Base-by-base conservation (phyloP, 2,888 invertebrate species). In the Emesis furor region DNA sequence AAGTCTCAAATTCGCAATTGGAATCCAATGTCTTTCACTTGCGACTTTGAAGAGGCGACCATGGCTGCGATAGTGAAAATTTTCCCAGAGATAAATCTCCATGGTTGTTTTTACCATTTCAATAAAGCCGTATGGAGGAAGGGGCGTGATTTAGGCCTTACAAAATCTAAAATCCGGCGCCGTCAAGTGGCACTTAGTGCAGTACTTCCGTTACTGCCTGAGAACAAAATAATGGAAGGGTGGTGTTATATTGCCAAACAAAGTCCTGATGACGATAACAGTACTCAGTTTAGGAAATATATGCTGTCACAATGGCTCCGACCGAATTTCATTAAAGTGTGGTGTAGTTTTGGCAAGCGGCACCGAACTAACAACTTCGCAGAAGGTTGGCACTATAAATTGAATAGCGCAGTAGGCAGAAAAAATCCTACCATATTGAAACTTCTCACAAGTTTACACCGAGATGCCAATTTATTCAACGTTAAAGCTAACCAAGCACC, bases 321-420 rank as follows among this genome's bases (percentile, higher is more conserved):
- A 62, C 8, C 30, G 30, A 30, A 62, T 62, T 62, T 62, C 30
- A 30, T 30, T 30, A 32, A 62, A 30, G 62, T 62, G 10, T 62
- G 62, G 62, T 62, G 62, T 62, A 30, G 30, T 30, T 62, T 62
- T 62, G 62, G 62, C 30, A 62, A 62, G 62, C 30, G 24, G 62
- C 62, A 62, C 62, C 30, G 62, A 62, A 62, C 62, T 62, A 62
- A 62, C 7, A 62, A 62, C 10, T 30, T 62, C 12, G 62, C 10
- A 62, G 30, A 62, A 62, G 62, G 8, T 30, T 30, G 62, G 62
- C 24, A 62, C 7, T 10, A 62, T 59, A 24, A 17, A 59, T 17
- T 59, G 17, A 59, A 59, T 59, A 59, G 30, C 46, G 46, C 12
- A 46, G 46, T 46, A 46, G 14, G 46, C 14, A 46, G 14, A 46